Conservation (phyloP, 2,113 vertebrate species). For the Ochotona princeps region DNA sequence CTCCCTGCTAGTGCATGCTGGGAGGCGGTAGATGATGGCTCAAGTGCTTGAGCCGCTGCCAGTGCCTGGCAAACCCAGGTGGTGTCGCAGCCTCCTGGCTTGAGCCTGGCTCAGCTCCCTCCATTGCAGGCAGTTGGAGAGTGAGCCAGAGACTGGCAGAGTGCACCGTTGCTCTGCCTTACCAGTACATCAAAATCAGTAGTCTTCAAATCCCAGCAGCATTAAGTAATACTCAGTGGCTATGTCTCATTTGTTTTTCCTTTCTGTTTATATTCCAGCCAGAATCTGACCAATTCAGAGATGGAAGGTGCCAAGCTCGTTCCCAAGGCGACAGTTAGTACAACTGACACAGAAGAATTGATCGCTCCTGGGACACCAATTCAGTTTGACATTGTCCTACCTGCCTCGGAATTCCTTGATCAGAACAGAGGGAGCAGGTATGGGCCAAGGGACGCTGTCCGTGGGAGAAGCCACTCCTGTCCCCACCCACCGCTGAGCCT, state of each 20-base stretch:
- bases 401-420: slow-evolving; percentile 95
- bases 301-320: slow-evolving; percentile 75
- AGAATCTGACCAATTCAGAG: slow-evolving; percentile 76
- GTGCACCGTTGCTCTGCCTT: no score
- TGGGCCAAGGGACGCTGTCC: background rate
- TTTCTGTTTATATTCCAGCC: slow-evolving; percentile 78
- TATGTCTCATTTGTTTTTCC: background rate
- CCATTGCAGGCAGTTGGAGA: no score
- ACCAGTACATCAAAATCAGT: no score
- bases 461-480: background rate
- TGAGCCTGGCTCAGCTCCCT: no score
- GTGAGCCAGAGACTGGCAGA: no score
- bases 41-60: no score
- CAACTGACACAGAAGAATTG: slow-evolving; percentile 88
- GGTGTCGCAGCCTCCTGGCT: no score
- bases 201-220: background rate
- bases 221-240: background rate
- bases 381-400: slow-evolving; percentile 97
- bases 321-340: slow-evolving; percentile 77
- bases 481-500: background rate
- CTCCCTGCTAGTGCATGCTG: no score
- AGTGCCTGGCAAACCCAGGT: no score
- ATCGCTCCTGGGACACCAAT: slow-evolving; percentile 97
- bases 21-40: no score
- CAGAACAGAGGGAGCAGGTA: slow-evolving; percentile 95